Conservation (phyloP, 2,888 invertebrate genomes). For the Malacosoma neustria region DNA sequence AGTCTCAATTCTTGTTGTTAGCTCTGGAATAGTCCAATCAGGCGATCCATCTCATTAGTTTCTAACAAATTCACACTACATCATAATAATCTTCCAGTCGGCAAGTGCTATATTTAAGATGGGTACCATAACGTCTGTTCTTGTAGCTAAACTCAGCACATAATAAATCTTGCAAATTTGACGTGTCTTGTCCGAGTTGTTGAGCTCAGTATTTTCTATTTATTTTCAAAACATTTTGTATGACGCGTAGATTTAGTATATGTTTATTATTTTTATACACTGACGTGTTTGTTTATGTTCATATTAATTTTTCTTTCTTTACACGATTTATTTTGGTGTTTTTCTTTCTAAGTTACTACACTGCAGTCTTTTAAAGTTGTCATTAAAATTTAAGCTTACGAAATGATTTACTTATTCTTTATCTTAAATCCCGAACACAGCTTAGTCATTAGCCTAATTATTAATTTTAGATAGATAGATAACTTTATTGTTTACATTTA, state of each 20-base stretch:
- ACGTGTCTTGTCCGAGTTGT: slow-evolving; percentile 15
- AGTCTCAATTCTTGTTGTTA: background rate
- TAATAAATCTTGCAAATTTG: slow-evolving; percentile 27
- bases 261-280: background rate
- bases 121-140: slow-evolving; percentile 4
- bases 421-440: too few species aligned
- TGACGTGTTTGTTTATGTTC: background rate
- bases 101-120: slow-evolving; percentile 24
- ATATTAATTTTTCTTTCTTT: too few species aligned
- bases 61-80: slow-evolving; percentile 9
- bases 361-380: too few species aligned
- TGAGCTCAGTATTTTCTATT: slow-evolving; percentile 12
- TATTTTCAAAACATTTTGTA: background rate
- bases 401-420: too few species aligned
- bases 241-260: background rate
- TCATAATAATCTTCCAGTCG: slow-evolving; percentile 15
- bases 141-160: slow-evolving; percentile 10
- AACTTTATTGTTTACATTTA: too few species aligned
- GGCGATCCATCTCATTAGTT: background rate
- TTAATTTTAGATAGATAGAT: too few species aligned
- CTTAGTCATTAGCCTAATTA: too few species aligned
- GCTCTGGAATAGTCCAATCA: background rate
- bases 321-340: too few species aligned
- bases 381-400: too few species aligned
- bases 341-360: too few species aligned